These are phyloP conservation scores for Coranthus polyacanthus DNA, from an alignment of 2,797 vertebrate genomes.

Conservation along the genomic window DNA sequence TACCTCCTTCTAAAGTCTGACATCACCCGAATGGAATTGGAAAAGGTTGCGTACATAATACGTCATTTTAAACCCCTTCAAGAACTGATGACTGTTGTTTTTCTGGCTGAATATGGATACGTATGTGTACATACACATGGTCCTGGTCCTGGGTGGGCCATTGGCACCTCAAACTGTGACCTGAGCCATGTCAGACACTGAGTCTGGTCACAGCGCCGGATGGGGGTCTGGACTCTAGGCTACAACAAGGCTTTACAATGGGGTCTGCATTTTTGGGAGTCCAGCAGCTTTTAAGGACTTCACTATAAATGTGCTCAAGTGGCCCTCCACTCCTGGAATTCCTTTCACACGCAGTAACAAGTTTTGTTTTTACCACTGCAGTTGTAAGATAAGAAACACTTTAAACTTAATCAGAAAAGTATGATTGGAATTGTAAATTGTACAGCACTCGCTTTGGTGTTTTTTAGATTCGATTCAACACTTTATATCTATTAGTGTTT, in stretches of 20 bases:
- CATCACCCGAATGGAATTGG: no score
- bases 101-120: no score
- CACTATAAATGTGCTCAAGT: constrained; percentile 23
- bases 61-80: no score
- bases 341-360: constrained; percentile 28
- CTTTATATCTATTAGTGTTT: constrained; percentile 50
- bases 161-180: constrained; percentile 38
- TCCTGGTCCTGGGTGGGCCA: constrained; percentile 37
- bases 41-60: no score
- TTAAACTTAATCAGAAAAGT: constrained; percentile 38
- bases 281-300: constrained; percentile 23
- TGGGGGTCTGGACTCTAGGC: constrained; percentile 36
- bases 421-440: constrained; percentile 50
- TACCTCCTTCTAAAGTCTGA: no score
- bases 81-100: no score
- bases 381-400: constrained; percentile 31
- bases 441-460: constrained; percentile 1
- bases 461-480: constrained; percentile 27
- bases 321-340: constrained; percentile 37
- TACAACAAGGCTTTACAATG: constrained; percentile 45
- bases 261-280: constrained; percentile 36
- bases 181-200: constrained; percentile 40
- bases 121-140: neutral
- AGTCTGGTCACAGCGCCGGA: constrained; percentile 36
- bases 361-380: constrained; percentile 35